phyloP scores from a whole-genome alignment of 2,888 invertebrate species.

The Aphidoletes aphidimyza region DNA sequence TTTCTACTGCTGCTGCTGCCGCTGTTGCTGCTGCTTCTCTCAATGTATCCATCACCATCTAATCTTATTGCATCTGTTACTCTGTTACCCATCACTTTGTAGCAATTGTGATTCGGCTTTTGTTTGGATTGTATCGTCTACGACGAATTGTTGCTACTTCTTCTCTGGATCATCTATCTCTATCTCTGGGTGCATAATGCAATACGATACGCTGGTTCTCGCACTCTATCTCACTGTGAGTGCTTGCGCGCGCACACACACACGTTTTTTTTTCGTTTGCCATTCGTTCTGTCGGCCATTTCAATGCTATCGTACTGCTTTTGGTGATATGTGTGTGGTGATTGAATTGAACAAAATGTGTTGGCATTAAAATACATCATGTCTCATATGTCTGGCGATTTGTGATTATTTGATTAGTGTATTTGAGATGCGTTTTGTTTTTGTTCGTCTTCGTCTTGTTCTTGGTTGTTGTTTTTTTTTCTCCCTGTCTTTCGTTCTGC shows the following conservation, averaged over 20 bases:
- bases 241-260: neutral
- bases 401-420: conserved; percentile 52
- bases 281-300: neutral
- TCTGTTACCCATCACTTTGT: conserved; percentile 49
- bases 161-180: neutral
- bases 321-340: conserved; percentile 10
- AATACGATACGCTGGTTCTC: neutral
- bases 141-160: neutral
- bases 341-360: conserved; percentile 46
- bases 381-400: conserved; percentile 49
- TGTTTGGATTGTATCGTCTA: neutral
- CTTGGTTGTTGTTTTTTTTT: neutral
- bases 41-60: conserved; percentile 50
- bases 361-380: conserved; percentile 23
- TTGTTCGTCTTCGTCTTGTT: neutral
- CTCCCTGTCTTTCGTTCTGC: neutral
- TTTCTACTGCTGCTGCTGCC: neutral
- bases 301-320: neutral
- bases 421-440: neutral
- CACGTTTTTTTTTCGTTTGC: neutral
- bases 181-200: neutral
- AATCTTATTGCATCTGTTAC: conserved; percentile 39
- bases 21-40: neutral
- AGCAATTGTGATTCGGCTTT: conserved; percentile 2
- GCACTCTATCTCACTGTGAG: neutral